Evolutionary conservation across 1,140 invertebrate species (phyloP).

Genomic region (Ctenoplectra terminalis): DNA sequence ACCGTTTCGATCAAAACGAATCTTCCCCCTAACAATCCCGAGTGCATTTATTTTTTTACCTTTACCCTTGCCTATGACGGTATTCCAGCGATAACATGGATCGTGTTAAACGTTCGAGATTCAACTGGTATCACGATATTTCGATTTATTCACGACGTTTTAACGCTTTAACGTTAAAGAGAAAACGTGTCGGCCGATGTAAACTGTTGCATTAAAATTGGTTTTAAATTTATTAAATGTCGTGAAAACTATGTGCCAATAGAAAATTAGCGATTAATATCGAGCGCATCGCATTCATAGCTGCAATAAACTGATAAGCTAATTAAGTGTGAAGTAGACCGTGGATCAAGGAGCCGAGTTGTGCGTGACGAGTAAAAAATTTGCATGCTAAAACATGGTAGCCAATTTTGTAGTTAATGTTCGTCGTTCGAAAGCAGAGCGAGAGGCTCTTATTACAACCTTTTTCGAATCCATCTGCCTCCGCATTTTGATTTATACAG

Average conservation of each 20-base stretch:
- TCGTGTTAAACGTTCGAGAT: no score
- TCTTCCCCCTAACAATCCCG: no score
- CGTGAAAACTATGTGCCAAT: neutral
- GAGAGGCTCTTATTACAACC: neutral
- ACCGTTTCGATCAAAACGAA: neutral
- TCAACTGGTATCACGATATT: no score
- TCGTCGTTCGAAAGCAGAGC: neutral
- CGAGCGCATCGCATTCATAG: neutral
- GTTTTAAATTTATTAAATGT: neutral
- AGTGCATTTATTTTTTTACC: no score
- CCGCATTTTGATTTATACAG: no score
- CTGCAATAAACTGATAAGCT: slow-evolving; percentile 44
- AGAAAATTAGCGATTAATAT: slow-evolving; percentile 1
- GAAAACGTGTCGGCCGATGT: neutral
- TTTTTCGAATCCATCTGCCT: no score
- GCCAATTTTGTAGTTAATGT: neutral
- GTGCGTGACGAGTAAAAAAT: slow-evolving; percentile 13
- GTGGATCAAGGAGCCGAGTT: slow-evolving; percentile 21
- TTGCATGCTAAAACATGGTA: neutral
- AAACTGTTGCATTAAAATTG: neutral
- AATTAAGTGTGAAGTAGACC: slow-evolving; percentile 60
- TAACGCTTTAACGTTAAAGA: no score
- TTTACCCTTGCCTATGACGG: no score
- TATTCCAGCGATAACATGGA: no score
- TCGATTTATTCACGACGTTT: no score